Conservation (phyloP, 2,113 vertebrate species). For the Podiceps cristatus region DNA sequence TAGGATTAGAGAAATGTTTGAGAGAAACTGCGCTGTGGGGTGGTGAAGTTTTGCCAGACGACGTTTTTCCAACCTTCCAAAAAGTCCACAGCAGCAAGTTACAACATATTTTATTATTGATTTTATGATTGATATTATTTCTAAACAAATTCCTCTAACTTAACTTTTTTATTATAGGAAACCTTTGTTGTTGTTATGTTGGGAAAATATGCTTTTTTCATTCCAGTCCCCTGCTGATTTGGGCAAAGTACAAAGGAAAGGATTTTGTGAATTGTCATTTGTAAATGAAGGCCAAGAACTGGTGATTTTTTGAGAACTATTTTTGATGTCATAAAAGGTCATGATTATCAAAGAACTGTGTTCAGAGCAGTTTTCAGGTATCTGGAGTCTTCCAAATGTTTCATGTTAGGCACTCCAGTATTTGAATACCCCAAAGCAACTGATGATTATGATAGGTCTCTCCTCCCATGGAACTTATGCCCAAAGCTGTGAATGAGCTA, state of each 20-base stretch:
- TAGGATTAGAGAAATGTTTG: not conserved
- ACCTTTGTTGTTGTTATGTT: not conserved
- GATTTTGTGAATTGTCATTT: not conserved
- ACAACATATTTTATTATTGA: not conserved
- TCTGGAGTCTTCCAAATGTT: not conserved
- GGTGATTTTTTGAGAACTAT: not conserved
- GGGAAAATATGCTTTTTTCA: not conserved
- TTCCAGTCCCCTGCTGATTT: not conserved
- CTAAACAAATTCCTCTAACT: not conserved
- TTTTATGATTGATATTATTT: not conserved
- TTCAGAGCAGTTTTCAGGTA: not conserved
- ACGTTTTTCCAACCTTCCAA: not conserved
- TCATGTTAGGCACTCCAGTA: not conserved
- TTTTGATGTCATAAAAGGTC: not conserved
- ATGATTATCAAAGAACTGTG: not conserved
- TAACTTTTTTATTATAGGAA: not conserved
- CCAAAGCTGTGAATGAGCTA: not conserved
- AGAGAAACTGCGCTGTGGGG: not conserved
- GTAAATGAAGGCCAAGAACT: not conserved
- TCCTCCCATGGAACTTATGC: not conserved
- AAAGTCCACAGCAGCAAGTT: not conserved
- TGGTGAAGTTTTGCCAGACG: not conserved
- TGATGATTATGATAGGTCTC: not conserved
- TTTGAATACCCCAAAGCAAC: not conserved
- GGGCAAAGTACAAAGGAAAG: not conserved